Evolutionary conservation across 1,140 invertebrate species (phyloP).

Genomic region (Elysia chlorotica): DNA sequence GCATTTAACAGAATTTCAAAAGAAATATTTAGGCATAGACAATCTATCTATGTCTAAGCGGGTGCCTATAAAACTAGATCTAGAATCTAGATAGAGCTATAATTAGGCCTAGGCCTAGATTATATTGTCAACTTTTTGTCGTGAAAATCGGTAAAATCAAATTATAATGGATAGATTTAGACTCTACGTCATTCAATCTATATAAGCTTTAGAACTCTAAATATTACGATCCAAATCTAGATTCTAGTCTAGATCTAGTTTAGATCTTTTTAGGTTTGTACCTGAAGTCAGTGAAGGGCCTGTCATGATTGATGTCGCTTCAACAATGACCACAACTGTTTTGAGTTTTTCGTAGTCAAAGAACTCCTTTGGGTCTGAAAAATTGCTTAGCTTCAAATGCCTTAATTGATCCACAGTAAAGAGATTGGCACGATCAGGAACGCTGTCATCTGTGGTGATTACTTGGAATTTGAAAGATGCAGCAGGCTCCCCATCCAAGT

Average conservation of each 20-base stretch:
- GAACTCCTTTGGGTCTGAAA: background rate
- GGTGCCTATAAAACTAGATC: background rate
- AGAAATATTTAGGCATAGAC: background rate
- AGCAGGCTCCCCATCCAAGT: background rate
- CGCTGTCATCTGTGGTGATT: slow-evolving; percentile 3
- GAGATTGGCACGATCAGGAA: background rate
- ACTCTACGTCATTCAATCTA: too few relatives aligned
- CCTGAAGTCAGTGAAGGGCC: background rate
- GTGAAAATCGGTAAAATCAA: too few relatives aligned
- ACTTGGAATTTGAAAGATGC: slow-evolving; percentile 9
- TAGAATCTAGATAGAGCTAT: background rate
- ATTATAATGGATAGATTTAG: too few relatives aligned
- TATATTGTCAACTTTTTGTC: too few relatives aligned
- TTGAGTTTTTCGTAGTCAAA: slow-evolving; percentile 18
- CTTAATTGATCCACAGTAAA: slow-evolving; percentile 3
- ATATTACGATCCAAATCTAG: too few relatives aligned
- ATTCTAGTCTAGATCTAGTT: background rate
- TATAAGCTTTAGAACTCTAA: too few relatives aligned
- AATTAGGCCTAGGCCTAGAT: too few relatives aligned
- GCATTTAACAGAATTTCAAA: too few relatives aligned
- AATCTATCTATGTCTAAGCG: background rate
- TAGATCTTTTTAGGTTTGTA: background rate
- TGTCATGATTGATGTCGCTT: slow-evolving; percentile 15
- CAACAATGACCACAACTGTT: slow-evolving; percentile 5
- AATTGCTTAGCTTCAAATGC: background rate